Evolutionary conservation across 2,113 vertebrate genomes (phyloP), one percentile per base, ranked within the genome.

Genomic region (Hirundichthys speculiger): DNA sequence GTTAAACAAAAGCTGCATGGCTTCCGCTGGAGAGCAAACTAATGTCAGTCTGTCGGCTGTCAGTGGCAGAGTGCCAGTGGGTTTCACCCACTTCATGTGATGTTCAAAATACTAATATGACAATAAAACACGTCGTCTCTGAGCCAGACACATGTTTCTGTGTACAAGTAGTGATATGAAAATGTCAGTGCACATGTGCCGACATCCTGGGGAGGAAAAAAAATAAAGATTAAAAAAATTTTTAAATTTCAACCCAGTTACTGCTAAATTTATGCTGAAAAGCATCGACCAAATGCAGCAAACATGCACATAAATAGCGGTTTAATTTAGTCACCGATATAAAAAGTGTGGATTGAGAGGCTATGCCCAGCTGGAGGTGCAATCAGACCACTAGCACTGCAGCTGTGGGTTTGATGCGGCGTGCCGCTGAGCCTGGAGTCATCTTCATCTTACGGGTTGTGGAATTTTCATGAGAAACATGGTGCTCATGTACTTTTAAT

Each of bases 1-100:
- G 73, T 80, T 51, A 66, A 81, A 82, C 69, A 72, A 75, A 69
- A 56, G 50, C 75, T 53, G 75, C 55, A 22, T 53, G 60, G 49
- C 38, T 25, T 50, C 70, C 56, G 50, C 58, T 52, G 52, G 19
- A 50, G 25, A 67, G 34, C 13, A 55, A 75, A 64, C 64, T 38
- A 56, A 73, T 41, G 22, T 60, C 53, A 48, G 27, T 58, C 58
- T 13, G 4, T 73, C 64, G 66, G 34, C 50, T 43, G 51, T 62
- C 45, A 39, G 21, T 2, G 0, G 4, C 25, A n/a, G 13, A 24
- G 57, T 13, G 54, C 48, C 49, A 40, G 8, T 57, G 13, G 1
- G 11, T 12, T 42, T 59, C 54, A 5, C 39, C 2, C 20, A 45
- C 56, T 72, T 62, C 40, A 60, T 18, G 20, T 13, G 43, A 18